Conservation (phyloP, 1,140 invertebrate species). For the Drosophila kurseongensis region DNA sequence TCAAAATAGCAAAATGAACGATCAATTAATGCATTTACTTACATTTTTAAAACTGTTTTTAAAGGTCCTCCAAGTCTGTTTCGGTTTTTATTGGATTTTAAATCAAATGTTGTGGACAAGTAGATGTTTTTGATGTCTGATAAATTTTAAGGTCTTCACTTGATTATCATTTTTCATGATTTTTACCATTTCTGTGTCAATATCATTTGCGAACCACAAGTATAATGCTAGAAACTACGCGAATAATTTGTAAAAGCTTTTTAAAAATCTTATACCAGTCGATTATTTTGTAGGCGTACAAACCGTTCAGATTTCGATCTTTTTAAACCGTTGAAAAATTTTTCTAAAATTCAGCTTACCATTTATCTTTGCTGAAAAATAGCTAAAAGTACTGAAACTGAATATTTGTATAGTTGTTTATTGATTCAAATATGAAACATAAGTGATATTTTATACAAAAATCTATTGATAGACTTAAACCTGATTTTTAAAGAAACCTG, state of each 20-base stretch:
- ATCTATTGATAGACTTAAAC: not conserved
- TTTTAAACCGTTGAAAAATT: too few relatives aligned
- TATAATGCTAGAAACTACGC: not conserved
- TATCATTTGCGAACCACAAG: not conserved
- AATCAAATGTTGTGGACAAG: not conserved
- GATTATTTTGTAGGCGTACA: too few relatives aligned
- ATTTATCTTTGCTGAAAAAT: not conserved
- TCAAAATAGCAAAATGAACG: conserved; percentile 65
- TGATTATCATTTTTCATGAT: not conserved
- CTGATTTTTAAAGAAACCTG: not conserved
- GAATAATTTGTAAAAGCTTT: not conserved
- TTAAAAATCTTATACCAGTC: not conserved
- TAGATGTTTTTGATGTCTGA: not conserved
- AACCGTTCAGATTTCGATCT: too few relatives aligned
- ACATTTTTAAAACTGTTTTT: conserved; percentile 44
- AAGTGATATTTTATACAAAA: conserved; percentile 9
- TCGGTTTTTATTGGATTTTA: not conserved
- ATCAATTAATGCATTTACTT: conserved; percentile 66
- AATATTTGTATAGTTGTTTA: not conserved
- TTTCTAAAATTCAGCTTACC: too few relatives aligned
- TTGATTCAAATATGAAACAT: not conserved
- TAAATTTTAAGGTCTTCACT: not conserved
- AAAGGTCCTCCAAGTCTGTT: not conserved
- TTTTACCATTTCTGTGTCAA: not conserved
- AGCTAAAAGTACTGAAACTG: not conserved